phyloP scores from a whole-genome alignment of 2,888 invertebrate species.

The Phlogophora meticulosa region DNA sequence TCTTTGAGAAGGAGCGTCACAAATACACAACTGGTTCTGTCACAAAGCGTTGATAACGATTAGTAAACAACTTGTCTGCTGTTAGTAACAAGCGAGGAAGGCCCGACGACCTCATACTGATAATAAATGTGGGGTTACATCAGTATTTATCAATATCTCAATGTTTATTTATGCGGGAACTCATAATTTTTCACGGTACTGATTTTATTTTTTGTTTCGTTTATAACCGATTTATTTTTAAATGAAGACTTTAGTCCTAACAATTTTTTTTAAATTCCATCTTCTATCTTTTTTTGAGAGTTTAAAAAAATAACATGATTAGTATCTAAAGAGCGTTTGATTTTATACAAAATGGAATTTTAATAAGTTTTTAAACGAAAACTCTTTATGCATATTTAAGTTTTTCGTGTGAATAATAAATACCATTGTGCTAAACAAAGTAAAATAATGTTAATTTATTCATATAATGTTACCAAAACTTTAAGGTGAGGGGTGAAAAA shows the following conservation, averaged over 20 bases:
- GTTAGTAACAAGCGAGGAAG: slow-evolving; percentile 42
- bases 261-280: slow-evolving; percentile 36
- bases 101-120: slow-evolving; percentile 16
- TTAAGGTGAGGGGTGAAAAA: slow-evolving; percentile 57
- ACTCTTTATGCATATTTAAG: slow-evolving; percentile 39
- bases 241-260: slow-evolving; percentile 27
- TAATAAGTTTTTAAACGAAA: slow-evolving; percentile 40
- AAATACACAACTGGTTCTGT: not conserved
- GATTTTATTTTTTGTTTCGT: not conserved
- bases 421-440: slow-evolving; percentile 54
- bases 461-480: slow-evolving; percentile 30
- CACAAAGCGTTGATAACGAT: slow-evolving; percentile 2
- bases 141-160: slow-evolving; percentile 49
- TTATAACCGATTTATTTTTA: slow-evolving; percentile 1
- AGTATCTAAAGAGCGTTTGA: slow-evolving; percentile 22
- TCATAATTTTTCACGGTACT: slow-evolving; percentile 12
- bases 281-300: slow-evolving; percentile 27
- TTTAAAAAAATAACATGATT: slow-evolving; percentile 31
- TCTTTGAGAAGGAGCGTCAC: slow-evolving; percentile 14
- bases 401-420: slow-evolving; percentile 58
- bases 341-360: slow-evolving; percentile 44
- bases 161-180: slow-evolving; percentile 29
- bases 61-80: not conserved
- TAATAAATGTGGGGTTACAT: slow-evolving; percentile 11
- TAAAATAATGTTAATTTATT: slow-evolving; percentile 45